These are phyloP conservation scores for Pantherophis vulpinus DNA, from an alignment of 2,797 vertebrate species.

Conservation along the genomic window DNA sequence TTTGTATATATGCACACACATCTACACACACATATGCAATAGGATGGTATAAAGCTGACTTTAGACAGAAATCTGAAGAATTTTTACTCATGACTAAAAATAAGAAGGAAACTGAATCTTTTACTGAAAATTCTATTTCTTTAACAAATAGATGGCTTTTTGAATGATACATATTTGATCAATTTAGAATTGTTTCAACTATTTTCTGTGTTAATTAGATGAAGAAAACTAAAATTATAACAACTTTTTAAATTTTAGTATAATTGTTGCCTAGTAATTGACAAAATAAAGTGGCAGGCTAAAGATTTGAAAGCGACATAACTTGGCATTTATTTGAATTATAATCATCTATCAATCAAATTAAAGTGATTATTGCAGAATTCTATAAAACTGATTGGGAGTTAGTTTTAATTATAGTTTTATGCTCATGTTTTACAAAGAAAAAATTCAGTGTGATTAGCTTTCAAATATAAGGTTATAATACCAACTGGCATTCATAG, in stretches of 20 bases:
- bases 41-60: slow-evolving; percentile 4
- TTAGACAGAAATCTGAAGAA: slow-evolving; percentile 23
- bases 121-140: not conserved
- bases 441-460: not conserved
- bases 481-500: not conserved
- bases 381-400: not conserved
- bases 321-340: not conserved
- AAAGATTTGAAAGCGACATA: not conserved
- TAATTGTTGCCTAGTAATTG: not conserved
- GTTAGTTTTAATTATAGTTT: not conserved
- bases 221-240: accelerated
- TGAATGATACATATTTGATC: not conserved
- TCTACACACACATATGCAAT: not conserved
- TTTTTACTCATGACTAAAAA: slow-evolving; percentile 5
- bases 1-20: not conserved
- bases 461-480: not conserved
- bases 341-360: not conserved
- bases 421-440: not conserved
- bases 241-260: not conserved
- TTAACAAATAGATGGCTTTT: not conserved
- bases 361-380: not conserved
- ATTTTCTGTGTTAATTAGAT: not conserved
- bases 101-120: slow-evolving; percentile 7
- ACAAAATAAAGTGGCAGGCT: not conserved
- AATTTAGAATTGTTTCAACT: not conserved